These are phyloP conservation scores for Rhodophaea formosa DNA, from an alignment of 2,888 invertebrate species.

Conservation along the genomic window DNA sequence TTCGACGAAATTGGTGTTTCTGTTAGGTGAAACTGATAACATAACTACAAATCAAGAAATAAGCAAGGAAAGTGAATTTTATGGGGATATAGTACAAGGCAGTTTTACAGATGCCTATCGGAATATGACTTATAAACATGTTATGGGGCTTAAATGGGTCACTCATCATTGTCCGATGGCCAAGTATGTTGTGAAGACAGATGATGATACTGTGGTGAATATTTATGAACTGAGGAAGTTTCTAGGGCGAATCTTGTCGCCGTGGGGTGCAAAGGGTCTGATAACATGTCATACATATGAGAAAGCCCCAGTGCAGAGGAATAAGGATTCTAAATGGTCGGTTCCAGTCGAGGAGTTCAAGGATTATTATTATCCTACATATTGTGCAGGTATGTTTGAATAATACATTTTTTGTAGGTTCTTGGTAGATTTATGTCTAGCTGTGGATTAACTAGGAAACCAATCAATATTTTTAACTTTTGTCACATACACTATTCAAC, in stretches of 20 bases:
- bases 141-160: conserved; percentile 90
- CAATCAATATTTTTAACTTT: too few relatives aligned
- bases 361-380: conserved; percentile 84
- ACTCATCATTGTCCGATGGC: conserved; percentile 85
- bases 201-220: conserved; percentile 90
- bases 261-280: conserved; percentile 81
- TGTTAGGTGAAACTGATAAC: conserved; percentile 78
- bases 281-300: conserved; percentile 83
- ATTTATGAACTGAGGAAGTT: conserved; percentile 82
- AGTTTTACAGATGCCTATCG: conserved; percentile 88
- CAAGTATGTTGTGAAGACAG: conserved; percentile 85
- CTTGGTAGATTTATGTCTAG: too few relatives aligned
- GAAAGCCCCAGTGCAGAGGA: conserved; percentile 80
- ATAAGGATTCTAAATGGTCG: conserved; percentile 88
- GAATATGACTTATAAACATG: conserved; percentile 92
- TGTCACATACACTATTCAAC: too few relatives aligned
- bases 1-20: conserved; percentile 83
- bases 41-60: conserved; percentile 62
- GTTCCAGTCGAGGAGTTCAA: conserved; percentile 86
- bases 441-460: too few relatives aligned
- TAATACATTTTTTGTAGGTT: background rate
- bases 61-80: conserved; percentile 75
- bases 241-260: conserved; percentile 78
- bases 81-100: conserved; percentile 88
- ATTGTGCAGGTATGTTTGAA: conserved; percentile 83